phyloP scores from a whole-genome alignment of 2,113 vertebrate genomes.

The Gobiocypris rarus region DNA sequence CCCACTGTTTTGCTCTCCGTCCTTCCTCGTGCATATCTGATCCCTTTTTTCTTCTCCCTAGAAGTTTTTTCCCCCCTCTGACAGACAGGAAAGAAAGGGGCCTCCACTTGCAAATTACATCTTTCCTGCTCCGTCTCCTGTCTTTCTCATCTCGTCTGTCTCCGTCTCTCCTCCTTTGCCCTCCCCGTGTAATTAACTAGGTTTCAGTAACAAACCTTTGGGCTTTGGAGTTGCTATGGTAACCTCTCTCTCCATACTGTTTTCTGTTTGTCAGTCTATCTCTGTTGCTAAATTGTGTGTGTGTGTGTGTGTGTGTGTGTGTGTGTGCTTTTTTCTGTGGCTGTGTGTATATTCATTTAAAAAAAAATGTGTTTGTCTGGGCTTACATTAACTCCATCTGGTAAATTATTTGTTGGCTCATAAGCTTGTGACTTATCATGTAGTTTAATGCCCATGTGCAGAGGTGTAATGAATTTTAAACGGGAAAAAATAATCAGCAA shows the following conservation, averaged over 20 bases:
- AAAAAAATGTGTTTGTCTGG: conserved; percentile 38
- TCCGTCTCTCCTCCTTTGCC: conserved; percentile 50
- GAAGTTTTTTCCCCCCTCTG: conserved; percentile 33
- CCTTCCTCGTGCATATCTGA: conserved; percentile 48
- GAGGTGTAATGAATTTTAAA: conserved; percentile 62
- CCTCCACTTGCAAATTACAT: conserved; percentile 46
- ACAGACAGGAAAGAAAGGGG: conserved; percentile 47
- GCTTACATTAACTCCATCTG: conserved; percentile 39
- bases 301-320: conserved; percentile 18
- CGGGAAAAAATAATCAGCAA: conserved; percentile 58
- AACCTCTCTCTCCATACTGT: conserved; percentile 70
- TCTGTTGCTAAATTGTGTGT: conserved; percentile 34
- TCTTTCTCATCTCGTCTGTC: conserved; percentile 33
- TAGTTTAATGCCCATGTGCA: conserved; percentile 54
- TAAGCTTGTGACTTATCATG: conserved; percentile 41
- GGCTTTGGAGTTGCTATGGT: conserved; percentile 78
- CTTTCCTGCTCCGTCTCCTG: conserved; percentile 19
- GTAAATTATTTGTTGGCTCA: conserved; percentile 32
- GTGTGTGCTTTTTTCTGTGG: background rate
- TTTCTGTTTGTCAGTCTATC: conserved; percentile 52
- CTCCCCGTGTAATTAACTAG: conserved; percentile 74
- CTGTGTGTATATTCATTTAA: conserved; percentile 9
- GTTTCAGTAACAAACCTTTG: conserved; percentile 82
- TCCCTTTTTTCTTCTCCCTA: conserved; percentile 36
- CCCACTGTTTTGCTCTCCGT: conserved; percentile 40